Base-by-base conservation (phyloP, 2,797 vertebrate genomes). In the Enteromius viviparus region DNA sequence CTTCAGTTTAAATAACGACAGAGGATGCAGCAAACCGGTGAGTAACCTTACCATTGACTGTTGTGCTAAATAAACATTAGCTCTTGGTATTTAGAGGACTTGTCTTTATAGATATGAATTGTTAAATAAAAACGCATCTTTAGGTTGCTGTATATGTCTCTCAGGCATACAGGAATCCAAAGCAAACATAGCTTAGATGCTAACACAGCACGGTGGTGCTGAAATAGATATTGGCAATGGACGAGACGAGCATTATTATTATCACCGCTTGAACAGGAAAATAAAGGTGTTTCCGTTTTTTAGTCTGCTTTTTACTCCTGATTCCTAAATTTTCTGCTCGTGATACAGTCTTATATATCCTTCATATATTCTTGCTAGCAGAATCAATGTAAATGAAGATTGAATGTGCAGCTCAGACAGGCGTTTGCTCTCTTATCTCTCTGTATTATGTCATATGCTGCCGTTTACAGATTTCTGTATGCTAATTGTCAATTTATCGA, bases 1-100 rank as follows among this genome's bases (percentile, higher is more conserved):
- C 60, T 68, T 78, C 68, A 29, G 70, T 71, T 79, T 53, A 69
- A 82, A 75, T 53, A 84, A 55, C 80, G 76, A 62, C 64, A 55
- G 76, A 76, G 68, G 78, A 89, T 85, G 87, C 85, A 42, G 60
- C 87, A 83, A 60, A 75, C 83, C 77, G 88, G 88, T 88, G 84
- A 87, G 88, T 86, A 76, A 62, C 60, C 37, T 45, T 42, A 60
- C 10, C 21, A 1, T 29, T 45, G 66, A 55, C 32, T 9, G 3
- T 19, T 53, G 19, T 42, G 51, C 2, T 66, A 40, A 62, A 58
- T 51, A 15, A 21, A n/a, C 6, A 53, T 29, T 53, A 19, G 14
- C 80, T 72, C 47, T 19, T 7, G 26, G 34, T 47, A 64, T 37
- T 51, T 1, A 6, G 2, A 12, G 5, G n/a, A 49, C 4, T 37